phyloP scores from a whole-genome alignment of 2,113 vertebrate genomes.

The Daubentonia madagascariensis region DNA sequence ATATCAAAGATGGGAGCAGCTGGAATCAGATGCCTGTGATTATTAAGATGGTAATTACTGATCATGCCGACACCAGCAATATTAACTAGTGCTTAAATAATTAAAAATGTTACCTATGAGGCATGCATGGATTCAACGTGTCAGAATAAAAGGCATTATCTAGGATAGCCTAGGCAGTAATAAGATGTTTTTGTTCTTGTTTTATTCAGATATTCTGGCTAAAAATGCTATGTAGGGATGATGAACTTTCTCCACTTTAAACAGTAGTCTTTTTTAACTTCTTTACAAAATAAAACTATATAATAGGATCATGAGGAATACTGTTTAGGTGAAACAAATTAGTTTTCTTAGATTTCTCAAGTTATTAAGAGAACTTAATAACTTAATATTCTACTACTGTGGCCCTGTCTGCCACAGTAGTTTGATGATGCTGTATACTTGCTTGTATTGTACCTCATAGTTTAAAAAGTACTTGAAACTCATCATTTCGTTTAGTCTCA shows the following conservation, averaged over 20 bases:
- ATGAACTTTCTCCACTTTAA: background rate
- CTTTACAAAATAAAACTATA: background rate
- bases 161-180: background rate
- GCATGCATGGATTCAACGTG: conserved; percentile 43
- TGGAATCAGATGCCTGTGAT: conserved; percentile 76
- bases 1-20: conserved; percentile 78
- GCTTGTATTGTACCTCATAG: background rate
- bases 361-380: background rate
- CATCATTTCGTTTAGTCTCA: background rate
- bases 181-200: conserved; percentile 14
- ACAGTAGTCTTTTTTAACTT: background rate
- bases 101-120: conserved; percentile 68
- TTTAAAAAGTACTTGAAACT: conserved; percentile 28
- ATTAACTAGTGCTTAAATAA: conserved; percentile 69
- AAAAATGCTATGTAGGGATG: background rate
- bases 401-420: background rate
- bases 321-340: background rate
- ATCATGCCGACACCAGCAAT: conserved; percentile 54
- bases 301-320: background rate
- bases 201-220: conserved; percentile 28
- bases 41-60: conserved; percentile 75
- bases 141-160: conserved; percentile 33
- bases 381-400: background rate
- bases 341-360: background rate
- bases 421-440: background rate